Conservation (phyloP, 2,797 vertebrate genomes). For the Craterocephalus amniculus region DNA sequence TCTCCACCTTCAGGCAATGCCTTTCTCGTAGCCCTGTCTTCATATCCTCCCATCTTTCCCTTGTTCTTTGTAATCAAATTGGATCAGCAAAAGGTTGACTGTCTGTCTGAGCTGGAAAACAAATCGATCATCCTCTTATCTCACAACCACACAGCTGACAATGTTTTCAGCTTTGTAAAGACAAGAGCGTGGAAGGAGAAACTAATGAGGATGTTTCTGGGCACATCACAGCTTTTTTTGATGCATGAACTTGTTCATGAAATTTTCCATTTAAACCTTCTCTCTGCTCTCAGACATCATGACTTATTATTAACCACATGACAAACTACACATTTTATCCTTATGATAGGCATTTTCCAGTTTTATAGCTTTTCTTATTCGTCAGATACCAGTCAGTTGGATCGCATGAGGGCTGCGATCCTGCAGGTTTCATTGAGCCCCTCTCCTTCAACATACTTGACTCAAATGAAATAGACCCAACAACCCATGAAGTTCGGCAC, state of each 20-base stretch:
- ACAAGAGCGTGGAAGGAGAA: constrained; percentile 14
- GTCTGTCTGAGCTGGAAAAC: constrained; percentile 66
- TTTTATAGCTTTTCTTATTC: neutral
- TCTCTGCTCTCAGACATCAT: neutral
- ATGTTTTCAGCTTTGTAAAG: constrained; percentile 11
- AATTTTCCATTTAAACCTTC: neutral
- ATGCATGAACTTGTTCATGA: constrained; percentile 4
- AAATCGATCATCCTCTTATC: constrained; percentile 78
- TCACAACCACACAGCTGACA: constrained; percentile 28
- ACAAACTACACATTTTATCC: neutral
- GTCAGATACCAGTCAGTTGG: no score
- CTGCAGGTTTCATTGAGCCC: no score
- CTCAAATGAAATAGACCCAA: no score
- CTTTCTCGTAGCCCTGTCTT: constrained; percentile 27
- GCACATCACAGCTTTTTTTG: constrained; percentile 8
- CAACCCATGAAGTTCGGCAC: no score
- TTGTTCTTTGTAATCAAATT: constrained; percentile 68
- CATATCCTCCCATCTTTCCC: constrained; percentile 46
- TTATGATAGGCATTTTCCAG: neutral
- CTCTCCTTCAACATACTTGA: no score
- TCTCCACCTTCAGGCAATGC: constrained; percentile 21
- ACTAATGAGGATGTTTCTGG: constrained; percentile 25
- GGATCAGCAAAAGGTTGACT: constrained; percentile 65
- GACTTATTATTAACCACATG: neutral
- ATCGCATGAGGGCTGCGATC: no score